phyloP scores from a whole-genome alignment of 2,888 invertebrate species.

The Danaus chrysippus region DNA sequence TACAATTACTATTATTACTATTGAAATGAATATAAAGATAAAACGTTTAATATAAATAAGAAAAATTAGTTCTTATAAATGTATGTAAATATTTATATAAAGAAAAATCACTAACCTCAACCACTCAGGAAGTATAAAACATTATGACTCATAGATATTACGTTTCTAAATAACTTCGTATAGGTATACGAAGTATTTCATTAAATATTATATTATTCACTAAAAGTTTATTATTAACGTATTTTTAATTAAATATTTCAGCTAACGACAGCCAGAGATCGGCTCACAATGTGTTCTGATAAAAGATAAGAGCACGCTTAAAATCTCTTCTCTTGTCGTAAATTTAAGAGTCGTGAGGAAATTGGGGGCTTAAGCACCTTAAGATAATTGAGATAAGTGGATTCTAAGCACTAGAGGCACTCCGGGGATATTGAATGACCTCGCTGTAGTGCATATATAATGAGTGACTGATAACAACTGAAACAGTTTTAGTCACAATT shows the following conservation, averaged over 20 bases:
- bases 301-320: constrained; percentile 68
- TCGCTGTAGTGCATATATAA: constrained; percentile 26
- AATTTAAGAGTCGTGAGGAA: constrained; percentile 70
- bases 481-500: constrained; percentile 10
- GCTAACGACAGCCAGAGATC: constrained; percentile 48
- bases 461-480: constrained; percentile 15
- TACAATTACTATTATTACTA: background rate
- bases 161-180: background rate
- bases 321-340: constrained; percentile 72
- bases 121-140: constrained; percentile 37
- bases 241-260: constrained; percentile 4
- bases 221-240: too few species aligned
- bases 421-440: constrained; percentile 48
- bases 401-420: constrained; percentile 50
- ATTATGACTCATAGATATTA: constrained; percentile 37
- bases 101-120: constrained; percentile 50
- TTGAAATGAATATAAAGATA: background rate
- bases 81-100: background rate
- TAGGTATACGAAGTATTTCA: background rate
- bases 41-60: too few species aligned
- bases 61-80: too few species aligned
- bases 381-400: constrained; percentile 75
- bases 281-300: constrained; percentile 67
- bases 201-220: background rate
- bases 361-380: constrained; percentile 75